phyloP scores from a whole-genome alignment of 1,140 invertebrate species.

The Drosophila nasuta region DNA sequence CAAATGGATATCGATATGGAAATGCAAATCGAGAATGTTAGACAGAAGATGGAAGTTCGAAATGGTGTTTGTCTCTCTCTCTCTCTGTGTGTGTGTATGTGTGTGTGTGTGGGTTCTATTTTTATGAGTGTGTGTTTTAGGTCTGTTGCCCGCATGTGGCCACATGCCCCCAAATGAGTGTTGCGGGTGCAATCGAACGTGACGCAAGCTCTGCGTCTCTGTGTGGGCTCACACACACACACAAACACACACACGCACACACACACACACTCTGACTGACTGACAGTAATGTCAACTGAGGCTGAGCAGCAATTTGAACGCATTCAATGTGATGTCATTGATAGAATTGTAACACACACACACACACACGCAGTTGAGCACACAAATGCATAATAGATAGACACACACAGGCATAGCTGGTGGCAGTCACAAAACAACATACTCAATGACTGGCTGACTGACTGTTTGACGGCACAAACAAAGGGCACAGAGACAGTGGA shows the following conservation, averaged over 20 bases:
- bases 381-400: conserved; percentile 34
- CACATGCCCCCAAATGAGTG: conserved; percentile 23
- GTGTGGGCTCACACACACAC: conserved; percentile 9
- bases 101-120: neutral
- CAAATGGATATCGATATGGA: conserved; percentile 2
- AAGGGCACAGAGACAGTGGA: conserved; percentile 14
- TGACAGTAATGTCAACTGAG: conserved; percentile 9
- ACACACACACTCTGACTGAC: conserved; percentile 11
- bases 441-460: conserved; percentile 27
- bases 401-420: conserved; percentile 46
- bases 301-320: conserved; percentile 55
- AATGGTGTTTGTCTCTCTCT: too few relatives aligned
- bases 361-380: neutral
- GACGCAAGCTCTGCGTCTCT: conserved; percentile 37
- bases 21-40: too few relatives aligned
- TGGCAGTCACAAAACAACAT: conserved; percentile 59
- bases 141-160: conserved; percentile 33
- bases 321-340: conserved; percentile 68
- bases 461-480: conserved; percentile 38
- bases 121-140: neutral
- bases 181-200: conserved; percentile 44
- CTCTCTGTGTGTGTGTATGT: neutral
- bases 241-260: neutral
- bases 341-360: conserved; percentile 54
- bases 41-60: too few relatives aligned